These are phyloP conservation scores for Montipora capitata DNA, from an alignment of 92 coral and sea anemone genomes.

Conservation along the genomic window DNA sequence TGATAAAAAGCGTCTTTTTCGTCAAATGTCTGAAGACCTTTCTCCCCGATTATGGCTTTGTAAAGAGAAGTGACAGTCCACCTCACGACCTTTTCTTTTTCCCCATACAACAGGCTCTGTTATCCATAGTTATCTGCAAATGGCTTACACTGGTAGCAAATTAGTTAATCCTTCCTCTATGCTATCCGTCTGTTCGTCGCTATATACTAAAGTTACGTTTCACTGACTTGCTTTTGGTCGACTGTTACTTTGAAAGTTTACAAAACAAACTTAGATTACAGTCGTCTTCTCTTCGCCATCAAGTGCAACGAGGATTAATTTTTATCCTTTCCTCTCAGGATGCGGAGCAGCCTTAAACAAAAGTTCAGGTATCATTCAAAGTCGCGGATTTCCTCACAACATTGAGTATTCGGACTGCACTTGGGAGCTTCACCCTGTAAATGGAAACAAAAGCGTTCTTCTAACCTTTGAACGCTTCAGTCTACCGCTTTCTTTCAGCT, in stretches of 20 bases:
- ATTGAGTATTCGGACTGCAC: background rate
- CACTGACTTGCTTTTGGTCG: background rate
- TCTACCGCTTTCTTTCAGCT: conserved; percentile 26
- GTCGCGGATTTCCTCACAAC: background rate
- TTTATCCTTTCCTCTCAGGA: background rate
- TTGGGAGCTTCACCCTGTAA: conserved; percentile 7
- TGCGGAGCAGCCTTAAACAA: conserved; percentile 12
- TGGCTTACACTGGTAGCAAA: background rate
- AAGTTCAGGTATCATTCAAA: background rate
- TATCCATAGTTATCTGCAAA: too few species aligned
- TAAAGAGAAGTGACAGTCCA: background rate
- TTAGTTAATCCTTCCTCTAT: background rate
- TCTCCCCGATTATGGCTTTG: background rate
- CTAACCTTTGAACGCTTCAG: background rate
- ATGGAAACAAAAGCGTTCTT: conserved; percentile 4
- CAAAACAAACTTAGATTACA: too few species aligned
- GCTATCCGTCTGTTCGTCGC: background rate
- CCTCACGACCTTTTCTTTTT: background rate
- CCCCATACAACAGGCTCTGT: background rate
- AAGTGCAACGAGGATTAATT: background rate
- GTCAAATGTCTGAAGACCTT: too few species aligned
- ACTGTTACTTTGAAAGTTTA: too few species aligned
- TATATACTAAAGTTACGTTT: too few species aligned
- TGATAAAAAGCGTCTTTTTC: too few species aligned
- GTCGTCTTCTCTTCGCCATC: background rate